Base-by-base conservation (phyloP, 2,888 invertebrate genomes). In the Drosophila infuscata region DNA sequence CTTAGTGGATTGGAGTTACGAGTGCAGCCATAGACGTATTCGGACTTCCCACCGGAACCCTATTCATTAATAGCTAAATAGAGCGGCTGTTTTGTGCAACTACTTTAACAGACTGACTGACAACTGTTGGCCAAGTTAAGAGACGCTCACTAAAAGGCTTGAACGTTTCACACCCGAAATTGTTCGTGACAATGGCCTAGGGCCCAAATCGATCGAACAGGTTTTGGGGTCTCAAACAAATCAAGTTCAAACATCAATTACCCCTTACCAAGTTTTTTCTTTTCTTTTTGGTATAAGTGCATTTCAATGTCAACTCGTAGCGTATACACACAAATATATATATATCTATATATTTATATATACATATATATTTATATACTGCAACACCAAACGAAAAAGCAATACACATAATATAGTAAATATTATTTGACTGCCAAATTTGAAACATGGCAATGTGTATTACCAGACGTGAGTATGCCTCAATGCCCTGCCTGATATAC, bases 181-280 rank as follows among this genome's bases (percentile, higher is more conserved):
- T 15, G 59, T 61, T 64, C 49, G 60, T 68, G 68, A 61, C 69
- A 57, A 49, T 64, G 67, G 33, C 60, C 62, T 41, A 71, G 57
- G 67, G 33, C 60, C 62, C 30, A 71, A 53, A 78, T 76, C 35
- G 66, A 63, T 76, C 32, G 66, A 63, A 53, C 53, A 43, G 68
- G 51, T 59, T 48, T 65, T 43, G 11, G 38, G 11, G 30, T 30
- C 46, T 30, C n/a, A 59, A 59, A 46, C 64, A 72, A 81, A 77
- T 81, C 81, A 82, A 79, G 79, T 84, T 82, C 89, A 84, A 84
- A 82, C 51, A 76, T 69, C 79, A 82, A 83, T 89, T 83, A 70
- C 68, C 81, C 53, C 43, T 61, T 57, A 52, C 64, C 71, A 49
- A 64, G 29, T 75, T 68, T 38, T n/a, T 59, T 36, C 8, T 36